Evolutionary conservation across 1,140 invertebrate genomes (phyloP).

Genomic region (Drosophila serrata): DNA sequence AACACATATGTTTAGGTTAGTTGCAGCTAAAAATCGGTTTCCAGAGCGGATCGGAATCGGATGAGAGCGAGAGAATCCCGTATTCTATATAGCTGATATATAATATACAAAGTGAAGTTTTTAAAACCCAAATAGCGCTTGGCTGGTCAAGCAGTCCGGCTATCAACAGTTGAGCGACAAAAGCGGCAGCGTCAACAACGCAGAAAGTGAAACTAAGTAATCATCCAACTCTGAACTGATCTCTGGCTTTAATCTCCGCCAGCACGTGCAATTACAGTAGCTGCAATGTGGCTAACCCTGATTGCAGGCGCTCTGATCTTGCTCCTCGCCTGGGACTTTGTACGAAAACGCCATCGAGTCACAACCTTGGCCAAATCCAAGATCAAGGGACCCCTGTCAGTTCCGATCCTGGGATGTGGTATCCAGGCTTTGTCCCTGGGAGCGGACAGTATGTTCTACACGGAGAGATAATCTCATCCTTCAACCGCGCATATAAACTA

Average conservation of each 20-base stretch:
- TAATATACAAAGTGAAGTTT: constrained; percentile 14
- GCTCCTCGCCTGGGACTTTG: constrained; percentile 63
- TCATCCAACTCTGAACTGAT: not conserved
- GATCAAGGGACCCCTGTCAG: constrained; percentile 50
- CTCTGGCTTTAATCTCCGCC: constrained; percentile 13
- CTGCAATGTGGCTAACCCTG: constrained; percentile 62
- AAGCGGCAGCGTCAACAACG: constrained; percentile 46
- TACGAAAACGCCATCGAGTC: constrained; percentile 49
- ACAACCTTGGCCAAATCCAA: constrained; percentile 30
- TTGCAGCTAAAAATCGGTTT: constrained; percentile 22
- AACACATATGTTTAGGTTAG: not conserved
- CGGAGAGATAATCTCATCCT: too few relatives aligned
- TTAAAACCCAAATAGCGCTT: constrained; percentile 55
- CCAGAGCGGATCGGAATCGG: constrained; percentile 4
- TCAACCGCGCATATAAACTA: too few relatives aligned
- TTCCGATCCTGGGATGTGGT: constrained; percentile 59
- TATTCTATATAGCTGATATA: constrained; percentile 26
- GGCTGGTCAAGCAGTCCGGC: constrained; percentile 43
- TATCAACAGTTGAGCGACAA: constrained; percentile 50
- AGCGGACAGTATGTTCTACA: constrained; percentile 56
- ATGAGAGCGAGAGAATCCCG: constrained; percentile 18
- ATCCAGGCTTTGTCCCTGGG: constrained; percentile 55
- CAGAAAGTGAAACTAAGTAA: constrained; percentile 26
- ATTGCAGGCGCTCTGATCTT: constrained; percentile 39
- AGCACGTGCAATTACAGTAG: not conserved